Base-by-base conservation (phyloP, 2,797 vertebrate genomes). In the Sitta carolinensis region DNA sequence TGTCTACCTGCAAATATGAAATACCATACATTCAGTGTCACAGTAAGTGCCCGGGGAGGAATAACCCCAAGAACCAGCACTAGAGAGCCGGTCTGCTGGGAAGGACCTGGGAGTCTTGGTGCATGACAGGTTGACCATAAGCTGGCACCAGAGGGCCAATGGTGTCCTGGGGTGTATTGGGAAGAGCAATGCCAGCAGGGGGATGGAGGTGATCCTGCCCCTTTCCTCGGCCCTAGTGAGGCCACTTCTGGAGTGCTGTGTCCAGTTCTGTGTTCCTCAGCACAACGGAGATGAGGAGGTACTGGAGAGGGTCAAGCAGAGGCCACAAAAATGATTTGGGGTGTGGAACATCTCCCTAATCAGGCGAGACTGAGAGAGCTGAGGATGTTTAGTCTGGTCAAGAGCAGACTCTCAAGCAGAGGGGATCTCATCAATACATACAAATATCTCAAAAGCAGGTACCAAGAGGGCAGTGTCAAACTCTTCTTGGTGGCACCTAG, bases 141-240 rank as follows among this genome's bases (percentile, higher is more conserved):
- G 3, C 19, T 0, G 0, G 13, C 20, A n/a, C 34, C 11, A 10
- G 34, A 13, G 19, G 15, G 16, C 3, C 43, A 58, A 0, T 6
- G 23, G 7, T 0, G 1, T 62, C 26, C 36, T 50, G 32, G 10
- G 15, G 5, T n/a, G 19, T 27, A 10, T 4, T 7, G 11, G 70
- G 27, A 55, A 69, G 5, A 27, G 14, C 1, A 2, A 3, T 2
- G 43, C 16, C 57, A 43, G 32, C 27, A 21, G 36, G 5, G 25
- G 0, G 1, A n/a, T 9, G 19, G 20, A 82, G 27, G 7, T 25
- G 23, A 57, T 48, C 20, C 23, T 26, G 48, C 2, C 19, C 9
- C 27, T 69, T 36, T n/a, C 2, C 8, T n/a, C 1, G 0, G 36
- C 13, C 36, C 43, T 29, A 1, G 13, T 18, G 63, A 62, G 77